Conservation (phyloP, 2,888 invertebrate genomes). For the Nowickia ferox region DNA sequence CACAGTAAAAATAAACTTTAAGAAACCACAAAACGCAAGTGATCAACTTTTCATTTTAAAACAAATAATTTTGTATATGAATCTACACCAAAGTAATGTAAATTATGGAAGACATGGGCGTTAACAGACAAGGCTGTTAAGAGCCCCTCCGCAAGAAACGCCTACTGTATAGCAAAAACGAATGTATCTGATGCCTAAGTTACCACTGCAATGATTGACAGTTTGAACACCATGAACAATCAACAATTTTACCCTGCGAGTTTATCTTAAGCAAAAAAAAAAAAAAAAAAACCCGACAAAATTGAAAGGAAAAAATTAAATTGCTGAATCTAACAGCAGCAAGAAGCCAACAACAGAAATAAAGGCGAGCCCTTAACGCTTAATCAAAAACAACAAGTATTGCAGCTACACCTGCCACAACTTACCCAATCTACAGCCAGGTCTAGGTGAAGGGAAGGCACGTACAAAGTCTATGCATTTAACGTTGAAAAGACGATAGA, state of each 20-base stretch:
- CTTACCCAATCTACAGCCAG: constrained; percentile 93
- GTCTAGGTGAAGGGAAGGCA: constrained; percentile 93
- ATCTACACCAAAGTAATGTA: not conserved
- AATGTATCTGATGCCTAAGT: not conserved
- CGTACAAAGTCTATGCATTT: constrained; percentile 95
- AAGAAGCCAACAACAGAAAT: not conserved
- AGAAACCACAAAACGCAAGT: not conserved
- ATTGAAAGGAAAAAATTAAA: not conserved
- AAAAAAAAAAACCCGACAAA: not conserved
- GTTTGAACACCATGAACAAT: not conserved
- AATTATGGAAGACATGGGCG: constrained; percentile 53
- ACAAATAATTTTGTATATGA: not conserved
- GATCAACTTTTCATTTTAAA: not conserved
- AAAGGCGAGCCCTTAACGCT: constrained; percentile 41
- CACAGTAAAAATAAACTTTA: constrained; percentile 11
- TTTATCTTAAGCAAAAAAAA: not conserved
- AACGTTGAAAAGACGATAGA: constrained; percentile 92
- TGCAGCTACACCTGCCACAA: constrained; percentile 7
- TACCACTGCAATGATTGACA: constrained; percentile 37
- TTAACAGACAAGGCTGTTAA: constrained; percentile 47
- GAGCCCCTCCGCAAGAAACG: constrained; percentile 45
- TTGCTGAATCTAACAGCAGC: not conserved
- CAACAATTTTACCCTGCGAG: constrained; percentile 1
- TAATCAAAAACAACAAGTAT: not conserved
- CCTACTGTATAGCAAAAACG: constrained; percentile 46